These are phyloP conservation scores for Pelusios castaneus DNA, from an alignment of 2,113 vertebrate genomes.

Conservation along the genomic window DNA sequence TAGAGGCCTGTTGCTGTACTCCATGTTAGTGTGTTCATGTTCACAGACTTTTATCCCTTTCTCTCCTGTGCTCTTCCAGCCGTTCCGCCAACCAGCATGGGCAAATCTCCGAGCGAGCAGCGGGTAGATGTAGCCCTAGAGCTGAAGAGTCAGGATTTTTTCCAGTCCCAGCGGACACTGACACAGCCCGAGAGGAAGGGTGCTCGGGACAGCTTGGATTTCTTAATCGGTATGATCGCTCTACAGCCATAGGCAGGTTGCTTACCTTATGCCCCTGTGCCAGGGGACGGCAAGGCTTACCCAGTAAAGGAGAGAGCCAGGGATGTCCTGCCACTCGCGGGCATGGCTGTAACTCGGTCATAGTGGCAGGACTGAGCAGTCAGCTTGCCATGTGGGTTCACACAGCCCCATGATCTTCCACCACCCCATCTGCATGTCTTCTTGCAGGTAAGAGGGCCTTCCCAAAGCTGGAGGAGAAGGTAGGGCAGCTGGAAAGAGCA, in stretches of 20 bases:
- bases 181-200: background rate
- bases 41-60: background rate
- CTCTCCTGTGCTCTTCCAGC: background rate
- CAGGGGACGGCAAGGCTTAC: fast-evolving
- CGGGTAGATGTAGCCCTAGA: fast-evolving
- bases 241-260: background rate
- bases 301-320: background rate
- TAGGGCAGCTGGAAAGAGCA: conserved; percentile 80
- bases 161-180: background rate
- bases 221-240: background rate
- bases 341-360: background rate
- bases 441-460: conserved; percentile 63
- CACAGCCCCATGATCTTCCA: background rate
- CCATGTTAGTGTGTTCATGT: background rate
- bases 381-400: background rate
- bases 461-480: conserved; percentile 65
- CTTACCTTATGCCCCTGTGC: fast-evolving
- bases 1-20: background rate
- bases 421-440: fast-evolving
- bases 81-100: background rate
- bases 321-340: background rate
- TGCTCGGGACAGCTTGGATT: background rate
- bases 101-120: background rate
- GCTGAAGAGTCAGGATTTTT: background rate
- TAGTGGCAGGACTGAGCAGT: background rate